Conservation (phyloP, 1,140 invertebrate genomes). For the Brachystomella parvula region DNA sequence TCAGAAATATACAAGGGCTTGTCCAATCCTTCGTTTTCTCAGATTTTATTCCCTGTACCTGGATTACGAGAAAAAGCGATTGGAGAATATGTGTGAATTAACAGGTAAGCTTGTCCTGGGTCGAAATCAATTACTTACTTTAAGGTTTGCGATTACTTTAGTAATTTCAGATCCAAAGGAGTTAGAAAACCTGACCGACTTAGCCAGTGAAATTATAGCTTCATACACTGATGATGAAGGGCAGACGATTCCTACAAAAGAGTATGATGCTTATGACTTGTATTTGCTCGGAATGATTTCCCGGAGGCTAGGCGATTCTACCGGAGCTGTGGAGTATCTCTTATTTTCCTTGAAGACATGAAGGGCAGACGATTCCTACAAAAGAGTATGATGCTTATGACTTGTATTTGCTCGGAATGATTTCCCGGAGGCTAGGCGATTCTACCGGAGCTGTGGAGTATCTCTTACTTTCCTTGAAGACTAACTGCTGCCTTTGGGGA, state of each 20-base stretch:
- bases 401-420: conserved; percentile 83
- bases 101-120: conserved; percentile 46
- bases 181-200: conserved; percentile 27
- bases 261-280: conserved; percentile 76
- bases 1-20: conserved; percentile 52
- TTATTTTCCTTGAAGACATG: conserved; percentile 65
- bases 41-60: conserved; percentile 78
- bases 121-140: not conserved
- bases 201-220: conserved; percentile 29
- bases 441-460: conserved; percentile 63
- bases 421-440: conserved; percentile 79
- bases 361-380: no score
- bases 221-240: conserved; percentile 51
- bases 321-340: conserved; percentile 65
- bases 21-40: conserved; percentile 63
- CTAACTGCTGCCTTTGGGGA: conserved; percentile 79
- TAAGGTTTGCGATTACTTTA: conserved; percentile 10
- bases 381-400: conserved; percentile 74
- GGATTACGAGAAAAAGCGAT: conserved; percentile 75
- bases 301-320: conserved; percentile 72
- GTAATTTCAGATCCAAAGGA: conserved; percentile 50
- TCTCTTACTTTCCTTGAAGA: conserved; percentile 65
- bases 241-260: no score
- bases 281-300: conserved; percentile 88
- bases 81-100: conserved; percentile 72